Base-by-base conservation (phyloP, 1,140 invertebrate genomes). In the Heliconius hermathena region DNA sequence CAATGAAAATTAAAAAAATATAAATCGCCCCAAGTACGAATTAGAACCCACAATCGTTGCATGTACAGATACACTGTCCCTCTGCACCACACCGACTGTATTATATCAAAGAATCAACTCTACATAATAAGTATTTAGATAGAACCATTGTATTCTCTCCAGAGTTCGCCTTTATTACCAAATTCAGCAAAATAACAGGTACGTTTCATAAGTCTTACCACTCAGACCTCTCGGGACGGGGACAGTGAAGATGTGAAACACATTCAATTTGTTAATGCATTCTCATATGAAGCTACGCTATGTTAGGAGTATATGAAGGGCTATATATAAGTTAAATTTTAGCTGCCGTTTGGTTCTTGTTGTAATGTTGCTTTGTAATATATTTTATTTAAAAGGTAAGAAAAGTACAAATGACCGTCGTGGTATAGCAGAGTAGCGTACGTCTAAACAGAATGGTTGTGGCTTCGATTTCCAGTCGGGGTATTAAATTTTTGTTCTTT, bases 211-310 rank as follows among this genome's bases (percentile, higher is more conserved):
- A 66, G 60, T 66, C 60, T 66, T 66, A 66, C 26, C 60, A 22
- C 60, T 66, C 60, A 66, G 60, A 16, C 22, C 60, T 66, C 60
- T 66, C 26, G 60, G 60, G 60, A 66, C 22, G 60, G 26, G 60
- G 60, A 66, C 60, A 66, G 60, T 66, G 60, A 29, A 66, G 60
- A 66, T 66, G 60, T 66, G 60, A 66, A 66, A 66, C 60, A 66
- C 60, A 66, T 66, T 66, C 60, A 66, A 66, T 66, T 66, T 66
- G 60, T 66, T 66, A 66, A 66, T 29, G 60, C 60, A 66, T 66
- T 66, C 26, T 66, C 60, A 66, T 66, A 66, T 26, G 60, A 66
- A 66, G 60, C 60, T 66, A 57, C 54, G 54, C n/a, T 22, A 22
- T 20, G 20, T n/a, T 57, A 16, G 1, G 57, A 29, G 60, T 66